Evolutionary conservation across 2,888 invertebrate genomes (phyloP).

Genomic region (Fragum sueziense): DNA sequence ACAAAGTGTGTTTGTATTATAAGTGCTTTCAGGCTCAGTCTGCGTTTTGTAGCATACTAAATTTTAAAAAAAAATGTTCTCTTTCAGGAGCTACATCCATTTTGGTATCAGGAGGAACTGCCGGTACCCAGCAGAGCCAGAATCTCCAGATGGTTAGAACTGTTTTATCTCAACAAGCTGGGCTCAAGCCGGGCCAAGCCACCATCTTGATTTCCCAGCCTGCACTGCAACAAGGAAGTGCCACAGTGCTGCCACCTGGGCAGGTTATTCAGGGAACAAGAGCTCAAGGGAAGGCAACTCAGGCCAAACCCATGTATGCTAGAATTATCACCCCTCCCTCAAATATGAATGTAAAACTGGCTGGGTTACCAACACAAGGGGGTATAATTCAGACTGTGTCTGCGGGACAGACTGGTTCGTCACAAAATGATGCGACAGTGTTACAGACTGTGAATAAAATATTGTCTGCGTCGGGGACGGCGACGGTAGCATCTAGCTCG

Average conservation of each 20-base stretch:
- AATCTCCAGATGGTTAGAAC: constrained; percentile 80
- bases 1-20: no score
- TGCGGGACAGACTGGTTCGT: constrained; percentile 45
- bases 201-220: constrained; percentile 80
- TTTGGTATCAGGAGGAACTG: constrained; percentile 60
- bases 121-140: constrained; percentile 71
- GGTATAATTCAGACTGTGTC: constrained; percentile 54
- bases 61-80: no score
- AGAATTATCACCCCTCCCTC: constrained; percentile 79
- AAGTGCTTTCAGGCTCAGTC: no score
- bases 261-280: constrained; percentile 70
- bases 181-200: constrained; percentile 78
- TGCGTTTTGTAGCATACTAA: no score
- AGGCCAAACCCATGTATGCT: constrained; percentile 79
- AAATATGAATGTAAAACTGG: constrained; percentile 68
- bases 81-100: constrained; percentile 52
- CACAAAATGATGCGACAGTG: constrained; percentile 51
- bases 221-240: constrained; percentile 66
- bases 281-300: constrained; percentile 67
- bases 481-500: constrained; percentile 24
- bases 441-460: constrained; percentile 66
- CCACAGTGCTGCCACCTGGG: constrained; percentile 62
- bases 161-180: constrained; percentile 78
- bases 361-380: constrained; percentile 38
- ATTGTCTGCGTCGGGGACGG: constrained; percentile 30